Percentiles rank a stretch among this genome's conserved stretches.
phyloP scores from a whole-genome alignment of 1,140 invertebrate genomes.

The Pogonomyrmex barbatus region DNA sequence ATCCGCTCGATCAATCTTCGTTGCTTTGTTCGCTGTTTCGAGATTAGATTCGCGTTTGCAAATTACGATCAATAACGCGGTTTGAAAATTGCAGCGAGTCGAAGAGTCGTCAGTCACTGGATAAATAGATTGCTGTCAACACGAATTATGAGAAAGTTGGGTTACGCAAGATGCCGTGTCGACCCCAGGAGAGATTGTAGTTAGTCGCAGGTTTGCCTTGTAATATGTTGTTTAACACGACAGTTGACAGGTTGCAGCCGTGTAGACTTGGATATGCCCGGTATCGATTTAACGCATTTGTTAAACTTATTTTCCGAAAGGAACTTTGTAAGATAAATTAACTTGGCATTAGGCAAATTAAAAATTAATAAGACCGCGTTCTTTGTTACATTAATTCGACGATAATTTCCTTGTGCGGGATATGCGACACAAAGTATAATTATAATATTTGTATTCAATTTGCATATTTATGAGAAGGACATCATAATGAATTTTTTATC shows the following conservation, averaged over 20 bases:
- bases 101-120: conserved; percentile 42
- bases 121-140: conserved; percentile 56
- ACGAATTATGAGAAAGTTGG: conserved; percentile 49
- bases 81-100: conserved; percentile 40
- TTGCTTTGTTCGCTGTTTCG: background rate
- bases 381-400: background rate
- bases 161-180: conserved; percentile 23
- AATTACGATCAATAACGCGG: conserved; percentile 38
- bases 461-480: background rate
- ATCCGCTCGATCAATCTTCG: background rate
- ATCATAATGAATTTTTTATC: background rate
- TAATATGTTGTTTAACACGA: conserved; percentile 54
- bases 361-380: conserved; percentile 21
- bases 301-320: conserved; percentile 33
- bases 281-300: conserved; percentile 46
- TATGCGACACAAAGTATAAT: background rate
- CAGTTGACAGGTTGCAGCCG: conserved; percentile 42
- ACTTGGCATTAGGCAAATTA: background rate
- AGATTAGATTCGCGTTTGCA: conserved; percentile 25
- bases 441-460: background rate
- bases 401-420: background rate
- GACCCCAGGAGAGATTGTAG: conserved; percentile 41
- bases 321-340: conserved; percentile 2
- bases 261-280: background rate
- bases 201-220: conserved; percentile 37